Conservation (phyloP, 2,113 vertebrate genomes). For the Ciconia stormi region DNA sequence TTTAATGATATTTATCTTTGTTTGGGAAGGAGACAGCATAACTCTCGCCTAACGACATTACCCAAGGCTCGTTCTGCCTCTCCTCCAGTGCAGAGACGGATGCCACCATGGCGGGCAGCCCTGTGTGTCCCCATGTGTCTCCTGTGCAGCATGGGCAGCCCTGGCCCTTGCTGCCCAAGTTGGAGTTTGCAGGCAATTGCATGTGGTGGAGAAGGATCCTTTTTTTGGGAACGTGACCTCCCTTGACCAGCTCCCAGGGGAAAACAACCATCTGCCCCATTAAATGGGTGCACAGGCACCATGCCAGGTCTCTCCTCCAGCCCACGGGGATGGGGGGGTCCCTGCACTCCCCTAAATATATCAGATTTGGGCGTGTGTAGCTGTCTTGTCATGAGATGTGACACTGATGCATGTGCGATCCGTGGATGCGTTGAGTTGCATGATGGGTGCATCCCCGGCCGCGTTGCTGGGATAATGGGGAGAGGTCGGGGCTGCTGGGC, state of each 20-base stretch:
- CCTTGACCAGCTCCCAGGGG: not conserved
- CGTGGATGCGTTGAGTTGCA: not conserved
- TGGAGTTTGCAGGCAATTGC: accelerated
- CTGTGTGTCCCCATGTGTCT: not conserved
- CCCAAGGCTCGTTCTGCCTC: not conserved
- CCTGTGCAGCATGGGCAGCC: not conserved
- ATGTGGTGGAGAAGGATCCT: not conserved
- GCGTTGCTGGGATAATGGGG: accelerated
- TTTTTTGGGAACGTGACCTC: not conserved
- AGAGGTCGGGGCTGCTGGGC: not conserved
- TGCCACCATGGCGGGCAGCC: not conserved
- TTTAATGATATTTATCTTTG: not conserved
- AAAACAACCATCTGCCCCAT: accelerated
- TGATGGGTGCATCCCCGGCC: accelerated
- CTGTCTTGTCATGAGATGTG: not conserved
- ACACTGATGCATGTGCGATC: too few relatives aligned
- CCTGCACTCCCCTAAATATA: not conserved
- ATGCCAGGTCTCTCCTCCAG: accelerated
- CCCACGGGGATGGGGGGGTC: accelerated
- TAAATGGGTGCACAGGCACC: accelerated
- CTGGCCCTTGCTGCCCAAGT: accelerated
- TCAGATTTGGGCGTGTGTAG: not conserved
- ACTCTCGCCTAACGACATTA: not conserved
- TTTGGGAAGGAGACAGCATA: not conserved
- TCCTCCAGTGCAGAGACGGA: not conserved